phyloP scores from a whole-genome alignment of 2,113 vertebrate genomes.

The Onychostruthus taczanowskii region DNA sequence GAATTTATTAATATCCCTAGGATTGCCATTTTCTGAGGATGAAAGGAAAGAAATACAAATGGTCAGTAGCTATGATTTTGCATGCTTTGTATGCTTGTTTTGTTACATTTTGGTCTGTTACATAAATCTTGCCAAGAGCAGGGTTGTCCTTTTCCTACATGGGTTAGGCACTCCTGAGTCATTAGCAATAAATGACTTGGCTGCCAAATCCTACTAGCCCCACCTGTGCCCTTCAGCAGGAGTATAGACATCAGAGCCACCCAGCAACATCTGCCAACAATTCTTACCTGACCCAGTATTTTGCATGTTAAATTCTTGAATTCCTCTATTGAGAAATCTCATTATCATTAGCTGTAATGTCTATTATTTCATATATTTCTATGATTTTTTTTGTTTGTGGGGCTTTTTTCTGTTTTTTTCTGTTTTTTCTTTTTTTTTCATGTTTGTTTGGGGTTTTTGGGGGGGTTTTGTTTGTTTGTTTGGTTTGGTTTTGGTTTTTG shows the following conservation, averaged over 20 bases:
- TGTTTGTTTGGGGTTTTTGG: too few species aligned
- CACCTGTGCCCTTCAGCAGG: not conserved
- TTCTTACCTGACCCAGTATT: not conserved
- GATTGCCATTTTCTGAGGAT: not conserved
- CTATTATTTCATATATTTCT: not conserved
- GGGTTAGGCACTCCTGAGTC: not conserved
- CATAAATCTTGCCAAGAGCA: not conserved
- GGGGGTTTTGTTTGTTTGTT: not conserved
- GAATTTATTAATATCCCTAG: not conserved
- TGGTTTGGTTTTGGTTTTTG: rapidly evolving
- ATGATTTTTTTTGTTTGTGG: not conserved
- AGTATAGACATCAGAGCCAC: not conserved
- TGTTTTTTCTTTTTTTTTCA: too few species aligned
- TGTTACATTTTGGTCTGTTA: not conserved
- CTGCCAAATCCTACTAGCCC: not conserved
- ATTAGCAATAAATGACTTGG: not conserved
- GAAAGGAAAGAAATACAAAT: not conserved
- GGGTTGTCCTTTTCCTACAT: not conserved
- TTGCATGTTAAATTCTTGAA: not conserved
- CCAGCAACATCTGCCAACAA: not conserved
- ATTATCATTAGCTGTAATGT: not conserved
- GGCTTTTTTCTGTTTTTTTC: not conserved
- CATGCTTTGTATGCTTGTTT: not conserved
- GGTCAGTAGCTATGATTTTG: not conserved
- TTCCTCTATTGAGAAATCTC: not conserved